These are phyloP conservation scores for Babyrousa celebensis DNA, from an alignment of 2,797 vertebrate species.

Conservation along the genomic window DNA sequence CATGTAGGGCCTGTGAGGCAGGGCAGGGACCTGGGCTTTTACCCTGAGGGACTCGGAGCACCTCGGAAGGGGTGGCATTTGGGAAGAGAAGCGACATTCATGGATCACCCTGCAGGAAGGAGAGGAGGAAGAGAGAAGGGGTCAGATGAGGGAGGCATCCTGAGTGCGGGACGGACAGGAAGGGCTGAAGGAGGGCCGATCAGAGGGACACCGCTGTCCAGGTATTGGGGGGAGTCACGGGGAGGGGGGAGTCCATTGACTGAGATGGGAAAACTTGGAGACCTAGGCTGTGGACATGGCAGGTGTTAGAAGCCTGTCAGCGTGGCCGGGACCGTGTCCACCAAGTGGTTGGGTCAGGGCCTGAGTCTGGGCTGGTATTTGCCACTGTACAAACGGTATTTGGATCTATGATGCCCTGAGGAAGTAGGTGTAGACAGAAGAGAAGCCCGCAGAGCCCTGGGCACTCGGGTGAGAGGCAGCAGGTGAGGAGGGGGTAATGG, in stretches of 20 bases:
- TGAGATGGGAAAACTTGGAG: neutral
- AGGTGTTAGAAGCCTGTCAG: neutral
- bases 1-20: neutral
- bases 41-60: neutral
- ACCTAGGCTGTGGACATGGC: fast-evolving
- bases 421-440: neutral
- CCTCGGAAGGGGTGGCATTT: neutral
- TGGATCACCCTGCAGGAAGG: no score
- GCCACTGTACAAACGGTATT: no score
- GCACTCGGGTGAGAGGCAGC: neutral
- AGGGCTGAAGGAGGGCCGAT: neutral
- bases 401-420: neutral
- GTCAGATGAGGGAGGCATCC: neutral
- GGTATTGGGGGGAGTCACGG: neutral
- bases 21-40: neutral
- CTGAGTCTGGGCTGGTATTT: no score
- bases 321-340: no score
- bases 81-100: neutral
- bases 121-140: fast-evolving
- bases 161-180: neutral
- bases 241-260: neutral
- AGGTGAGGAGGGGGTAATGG: no score
- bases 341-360: neutral
- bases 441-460: neutral
- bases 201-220: neutral